Base-by-base conservation (phyloP, 92 coral and sea anemone genomes). In the Desmophyllum pertusum region DNA sequence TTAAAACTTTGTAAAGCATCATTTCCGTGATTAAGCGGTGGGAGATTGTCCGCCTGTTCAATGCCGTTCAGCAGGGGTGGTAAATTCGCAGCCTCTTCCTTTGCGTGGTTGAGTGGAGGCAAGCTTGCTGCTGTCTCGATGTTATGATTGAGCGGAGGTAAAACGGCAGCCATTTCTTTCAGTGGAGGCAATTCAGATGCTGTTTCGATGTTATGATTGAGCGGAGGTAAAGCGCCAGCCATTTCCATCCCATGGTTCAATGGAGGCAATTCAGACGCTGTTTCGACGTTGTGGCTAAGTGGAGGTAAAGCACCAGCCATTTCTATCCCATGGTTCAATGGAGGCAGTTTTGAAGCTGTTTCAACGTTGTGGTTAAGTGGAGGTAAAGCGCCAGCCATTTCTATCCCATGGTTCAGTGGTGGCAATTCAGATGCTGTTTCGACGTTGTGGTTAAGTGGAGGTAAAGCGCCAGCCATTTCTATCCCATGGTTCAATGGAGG, bases 11-110 rank as follows among this genome's bases (percentile, higher is more conserved):
- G 84, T 18, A 80, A 36, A 8, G 67, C 41, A 23, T 87, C 89
- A 31, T 36, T 79, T 10, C 81, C 94, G 63, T 91, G 92, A 46
- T 81, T 88, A 82, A 91, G 73, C n/a, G 94, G 90, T 6, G 94
- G 94, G 4, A 91, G 88, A 85, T 85, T 75, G 36, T 66, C 81
- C 19, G 81, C 81, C 30, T 74, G 81, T 19, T 87, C 87, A 31
- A 76, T 68, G 4, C 90, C 87, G 48, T 81, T 75, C 63, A 82
- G 23, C 25, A 81, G 74, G 50, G 90, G 90, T 19, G 90, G 90
- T 71, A 86, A 74, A 80, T 53, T 86, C 23, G 36, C 73, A 10
- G 89, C 89, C 17, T 50, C 29, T 70, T 77, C 89, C 31, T 63
- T 75, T 21, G 29, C 89, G 59, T 80, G 86, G 45, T 79, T 79